These are phyloP conservation scores for Blastobasis adustella DNA, from an alignment of 2,888 invertebrate genomes.

Conservation along the genomic window DNA sequence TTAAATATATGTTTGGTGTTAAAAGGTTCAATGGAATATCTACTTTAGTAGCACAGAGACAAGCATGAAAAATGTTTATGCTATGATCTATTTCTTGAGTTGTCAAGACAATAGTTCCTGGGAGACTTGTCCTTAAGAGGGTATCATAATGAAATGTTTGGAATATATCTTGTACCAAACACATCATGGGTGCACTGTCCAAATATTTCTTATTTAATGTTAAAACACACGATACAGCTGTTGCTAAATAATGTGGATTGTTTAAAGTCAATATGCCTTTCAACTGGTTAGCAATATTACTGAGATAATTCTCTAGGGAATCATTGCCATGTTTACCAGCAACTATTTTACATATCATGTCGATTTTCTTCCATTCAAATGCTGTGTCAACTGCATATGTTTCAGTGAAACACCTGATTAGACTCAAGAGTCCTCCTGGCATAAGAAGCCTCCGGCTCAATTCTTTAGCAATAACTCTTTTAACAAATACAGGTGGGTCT, in stretches of 20 bases:
- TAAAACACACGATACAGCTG: constrained; percentile 74
- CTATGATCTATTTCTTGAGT: constrained; percentile 51
- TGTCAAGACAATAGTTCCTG: constrained; percentile 50
- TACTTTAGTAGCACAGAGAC: constrained; percentile 36
- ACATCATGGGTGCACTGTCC: constrained; percentile 42
- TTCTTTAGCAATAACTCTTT: constrained; percentile 73
- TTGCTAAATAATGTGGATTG: constrained; percentile 53
- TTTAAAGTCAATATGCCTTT: constrained; percentile 56
- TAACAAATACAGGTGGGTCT: constrained; percentile 77
- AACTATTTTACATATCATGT: constrained; percentile 79
- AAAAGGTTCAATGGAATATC: constrained; percentile 47
- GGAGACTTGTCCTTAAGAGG: constrained; percentile 28
- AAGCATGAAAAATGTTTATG: constrained; percentile 49
- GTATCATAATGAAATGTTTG: constrained; percentile 35
- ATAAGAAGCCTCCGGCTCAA: constrained; percentile 75
- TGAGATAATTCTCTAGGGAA: constrained; percentile 66
- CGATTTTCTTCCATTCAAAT: constrained; percentile 79
- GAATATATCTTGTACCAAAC: constrained; percentile 35
- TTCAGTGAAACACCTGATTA: constrained; percentile 79
- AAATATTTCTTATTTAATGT: constrained; percentile 66
- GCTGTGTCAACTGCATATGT: constrained; percentile 70
- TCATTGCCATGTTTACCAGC: constrained; percentile 65
- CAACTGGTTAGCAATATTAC: constrained; percentile 70
- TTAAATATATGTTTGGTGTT: constrained; percentile 46
- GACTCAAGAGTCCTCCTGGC: constrained; percentile 77